Conservation (phyloP, 1,140 invertebrate genomes). For the Medauroidea extradentata region DNA sequence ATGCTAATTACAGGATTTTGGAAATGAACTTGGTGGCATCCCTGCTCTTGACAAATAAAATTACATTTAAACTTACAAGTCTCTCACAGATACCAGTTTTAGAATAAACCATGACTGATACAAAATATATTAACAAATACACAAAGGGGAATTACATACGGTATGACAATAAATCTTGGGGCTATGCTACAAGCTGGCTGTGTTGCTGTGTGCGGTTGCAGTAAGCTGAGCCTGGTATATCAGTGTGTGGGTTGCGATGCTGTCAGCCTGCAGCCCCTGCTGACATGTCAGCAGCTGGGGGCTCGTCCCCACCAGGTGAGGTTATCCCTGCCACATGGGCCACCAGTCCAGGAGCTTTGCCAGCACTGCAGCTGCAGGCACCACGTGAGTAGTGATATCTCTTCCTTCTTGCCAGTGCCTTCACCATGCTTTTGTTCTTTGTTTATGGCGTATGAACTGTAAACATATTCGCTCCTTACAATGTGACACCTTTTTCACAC, state of each 20-base stretch:
- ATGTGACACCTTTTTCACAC: background rate
- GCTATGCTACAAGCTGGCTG: too few species aligned
- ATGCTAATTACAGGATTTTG: too few species aligned
- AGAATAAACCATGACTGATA: too few species aligned
- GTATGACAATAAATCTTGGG: too few species aligned
- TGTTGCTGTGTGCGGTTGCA: slow-evolving; percentile 39
- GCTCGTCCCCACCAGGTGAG: slow-evolving; percentile 55
- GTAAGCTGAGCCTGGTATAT: slow-evolving; percentile 81
- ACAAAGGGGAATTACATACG: too few species aligned
- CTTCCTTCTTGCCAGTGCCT: background rate
- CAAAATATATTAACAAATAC: too few species aligned
- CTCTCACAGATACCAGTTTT: too few species aligned
- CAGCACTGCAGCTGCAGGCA: slow-evolving; percentile 69
- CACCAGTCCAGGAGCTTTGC: slow-evolving; percentile 63
- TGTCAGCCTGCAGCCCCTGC: slow-evolving; percentile 70
- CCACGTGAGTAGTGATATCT: slow-evolving; percentile 58
- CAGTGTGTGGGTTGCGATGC: slow-evolving; percentile 86
- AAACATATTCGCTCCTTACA: too few species aligned
- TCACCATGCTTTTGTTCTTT: background rate
- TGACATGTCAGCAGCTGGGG: slow-evolving; percentile 53
- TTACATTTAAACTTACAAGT: too few species aligned
- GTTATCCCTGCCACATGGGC: slow-evolving; percentile 60
- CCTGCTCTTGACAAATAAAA: too few species aligned
- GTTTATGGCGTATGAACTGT: background rate
- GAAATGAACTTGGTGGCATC: too few species aligned